Evolutionary conservation across 2,797 vertebrate genomes (phyloP), one percentile per base, ranked within the genome.

Genomic region (Salmo trutta): DNA sequence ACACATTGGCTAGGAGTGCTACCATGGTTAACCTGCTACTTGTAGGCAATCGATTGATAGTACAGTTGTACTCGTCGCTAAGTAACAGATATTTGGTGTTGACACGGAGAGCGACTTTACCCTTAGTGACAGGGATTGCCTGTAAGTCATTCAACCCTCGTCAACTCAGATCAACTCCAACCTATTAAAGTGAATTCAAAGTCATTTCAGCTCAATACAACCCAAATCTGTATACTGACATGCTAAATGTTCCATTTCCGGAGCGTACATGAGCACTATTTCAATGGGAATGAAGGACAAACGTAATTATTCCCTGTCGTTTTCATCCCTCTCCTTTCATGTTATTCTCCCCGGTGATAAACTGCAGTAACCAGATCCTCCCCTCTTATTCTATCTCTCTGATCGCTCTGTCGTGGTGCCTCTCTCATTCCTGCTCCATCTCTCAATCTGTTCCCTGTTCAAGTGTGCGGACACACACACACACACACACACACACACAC

Each of bases 341-440:
- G 64, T 29, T 14, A 78, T 82, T 24, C 6, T 69, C 19, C 56
- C 79, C 82, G 83, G 88, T 86, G 85, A 87, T 89, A 91, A 88
- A 87, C 87, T 87, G 74, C 70, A 62, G 77, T 76, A 88, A 86
- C 78, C 80, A 76, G 47, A 27, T 69, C 47, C 77, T 53, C 82
- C 80, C 75, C 82, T 88, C 73, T 86, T 10, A 75, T 83, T 89
- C 76, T 81, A 66, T 16, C 79, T 79, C 69, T 86, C 24, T 8
- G 16, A 84, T 88, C 84, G 84, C 47, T 76, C 24, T 12, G 10
- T 59, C 14, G 80, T 31, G 68, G 31, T 77, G 88, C 77, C 76
- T 84, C 76, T 83, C 74, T 82, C 77, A 73, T 76, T 3, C 5
- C 70, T 27, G 12, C 69, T 76, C 59, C 74, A 67, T 17, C 73